Evolutionary conservation across 2,113 vertebrate species (phyloP), one percentile per base, ranked within the genome.

Genomic region (Salvelinus alpinus): DNA sequence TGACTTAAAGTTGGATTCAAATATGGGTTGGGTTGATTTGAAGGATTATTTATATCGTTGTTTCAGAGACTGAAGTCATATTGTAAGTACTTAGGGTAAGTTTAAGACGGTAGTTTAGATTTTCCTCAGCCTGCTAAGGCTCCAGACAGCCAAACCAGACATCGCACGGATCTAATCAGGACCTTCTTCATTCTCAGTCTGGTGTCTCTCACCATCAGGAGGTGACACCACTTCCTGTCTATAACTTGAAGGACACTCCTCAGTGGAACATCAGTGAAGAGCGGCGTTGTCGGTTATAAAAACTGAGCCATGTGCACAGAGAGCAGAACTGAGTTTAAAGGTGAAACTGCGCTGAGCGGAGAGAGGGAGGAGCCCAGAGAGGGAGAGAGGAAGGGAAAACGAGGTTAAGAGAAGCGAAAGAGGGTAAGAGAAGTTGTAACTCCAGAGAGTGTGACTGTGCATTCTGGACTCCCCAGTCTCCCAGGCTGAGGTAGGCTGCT

Each of bases 221-320:
- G 38, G 47, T 80, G 54, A 18, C 64, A 13, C 77, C 75, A 34
- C 66, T 48, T 84, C 78, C 79, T 83, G 78, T 77, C 29, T 75
- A 27, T 31, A 25, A 22, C 71, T 78, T 48, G 68, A 79, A 76
- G 76, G 11, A 73, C 62, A 20, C 1, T 8, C 76, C 24, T 67
- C n/a, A 70, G 72, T 34, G 44, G 82, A 66, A 82, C 54, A 69
- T 81, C 71, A 78, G 25, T 73, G 60, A 81, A 83, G 31, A 77
- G 20, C 12, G 1, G 38, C 9, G 2, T 44, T 54, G 31, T 6
- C 24, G 8, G 8, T 5, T 1, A 27, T 73, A 31, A 66, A 27
- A 27, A 27, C 4, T 27, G 25, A 66, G 9, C 60, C n/a, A 7
- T 64, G 20, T 31, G 64, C 54, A 64, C 62, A 25, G 18, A 64